Evolutionary conservation across 2,113 vertebrate species (phyloP).

Genomic region (Agelaius phoeniceus): DNA sequence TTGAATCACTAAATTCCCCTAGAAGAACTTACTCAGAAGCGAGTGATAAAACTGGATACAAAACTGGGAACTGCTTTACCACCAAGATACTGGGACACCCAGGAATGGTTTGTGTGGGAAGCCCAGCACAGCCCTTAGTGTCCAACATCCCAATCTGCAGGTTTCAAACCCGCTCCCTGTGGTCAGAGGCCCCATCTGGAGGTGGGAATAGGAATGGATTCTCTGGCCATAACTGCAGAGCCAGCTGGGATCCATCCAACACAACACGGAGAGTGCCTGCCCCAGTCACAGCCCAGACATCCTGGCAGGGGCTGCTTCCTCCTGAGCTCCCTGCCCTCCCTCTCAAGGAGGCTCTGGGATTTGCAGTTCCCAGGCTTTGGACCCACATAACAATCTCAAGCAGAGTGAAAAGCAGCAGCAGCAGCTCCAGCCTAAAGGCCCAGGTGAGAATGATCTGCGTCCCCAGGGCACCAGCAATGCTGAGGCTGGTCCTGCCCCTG

Average conservation of each 20-base stretch:
- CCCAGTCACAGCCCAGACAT: background rate
- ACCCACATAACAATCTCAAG: background rate
- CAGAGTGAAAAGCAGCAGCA: background rate
- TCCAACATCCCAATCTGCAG: background rate
- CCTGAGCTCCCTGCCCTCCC: background rate
- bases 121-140: background rate
- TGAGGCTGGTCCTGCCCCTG: background rate
- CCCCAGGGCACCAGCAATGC: background rate
- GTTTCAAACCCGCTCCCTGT: background rate
- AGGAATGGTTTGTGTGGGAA: background rate
- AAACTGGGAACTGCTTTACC: background rate
- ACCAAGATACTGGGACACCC: accelerated
- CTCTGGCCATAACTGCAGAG: background rate
- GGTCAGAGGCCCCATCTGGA: constrained; percentile 51
- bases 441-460: background rate
- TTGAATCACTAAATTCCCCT: background rate
- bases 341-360: background rate
- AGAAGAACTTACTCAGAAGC: background rate
- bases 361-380: background rate
- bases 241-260: background rate
- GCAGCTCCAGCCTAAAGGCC: background rate
- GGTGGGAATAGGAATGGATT: constrained; percentile 29
- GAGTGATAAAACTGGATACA: background rate
- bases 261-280: background rate
- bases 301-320: background rate